phyloP scores from a whole-genome alignment of 2,113 vertebrate genomes.

The Embiotoca jacksoni region DNA sequence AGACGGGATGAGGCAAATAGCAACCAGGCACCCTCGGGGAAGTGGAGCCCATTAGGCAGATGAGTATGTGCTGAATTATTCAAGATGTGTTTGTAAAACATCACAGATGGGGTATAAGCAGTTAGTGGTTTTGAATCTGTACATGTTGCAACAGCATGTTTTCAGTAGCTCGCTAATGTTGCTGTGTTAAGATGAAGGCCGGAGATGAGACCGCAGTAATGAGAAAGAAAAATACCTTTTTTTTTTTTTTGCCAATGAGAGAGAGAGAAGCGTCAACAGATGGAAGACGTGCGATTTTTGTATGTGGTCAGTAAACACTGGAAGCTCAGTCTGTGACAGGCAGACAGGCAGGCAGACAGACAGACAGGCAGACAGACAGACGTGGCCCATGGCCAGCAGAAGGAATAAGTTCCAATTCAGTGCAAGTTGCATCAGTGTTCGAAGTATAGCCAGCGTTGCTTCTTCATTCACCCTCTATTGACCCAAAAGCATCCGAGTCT shows the following conservation, averaged over 20 bases:
- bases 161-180: slow-evolving; percentile 13
- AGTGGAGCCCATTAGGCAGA: slow-evolving; percentile 66
- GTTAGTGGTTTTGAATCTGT: slow-evolving; percentile 47
- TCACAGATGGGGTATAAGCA: slow-evolving; percentile 68
- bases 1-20: slow-evolving; percentile 48
- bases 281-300: background rate
- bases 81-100: slow-evolving; percentile 74
- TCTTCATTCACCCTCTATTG: slow-evolving; percentile 46
- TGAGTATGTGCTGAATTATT: slow-evolving; percentile 73
- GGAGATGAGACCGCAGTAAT: slow-evolving; percentile 6
- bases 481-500: slow-evolving; percentile 35
- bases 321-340: background rate
- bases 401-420: slow-evolving; percentile 1
- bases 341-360: background rate
- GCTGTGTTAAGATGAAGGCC: slow-evolving; percentile 13
- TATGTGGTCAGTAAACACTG: slow-evolving; percentile 24
- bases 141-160: slow-evolving; percentile 45
- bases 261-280: slow-evolving; percentile 7
- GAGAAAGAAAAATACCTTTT: slow-evolving; percentile 9
- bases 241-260: background rate
- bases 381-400: background rate
- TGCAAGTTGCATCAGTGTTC: slow-evolving; percentile 13
- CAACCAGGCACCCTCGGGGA: slow-evolving; percentile 50
- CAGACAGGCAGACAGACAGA: background rate
- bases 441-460: slow-evolving; percentile 16